Percentiles rank a stretch among this genome's conserved stretches.
These are phyloP conservation scores for Cebus imitator DNA, from an alignment of 2,113 vertebrate species.

Conservation along the genomic window DNA sequence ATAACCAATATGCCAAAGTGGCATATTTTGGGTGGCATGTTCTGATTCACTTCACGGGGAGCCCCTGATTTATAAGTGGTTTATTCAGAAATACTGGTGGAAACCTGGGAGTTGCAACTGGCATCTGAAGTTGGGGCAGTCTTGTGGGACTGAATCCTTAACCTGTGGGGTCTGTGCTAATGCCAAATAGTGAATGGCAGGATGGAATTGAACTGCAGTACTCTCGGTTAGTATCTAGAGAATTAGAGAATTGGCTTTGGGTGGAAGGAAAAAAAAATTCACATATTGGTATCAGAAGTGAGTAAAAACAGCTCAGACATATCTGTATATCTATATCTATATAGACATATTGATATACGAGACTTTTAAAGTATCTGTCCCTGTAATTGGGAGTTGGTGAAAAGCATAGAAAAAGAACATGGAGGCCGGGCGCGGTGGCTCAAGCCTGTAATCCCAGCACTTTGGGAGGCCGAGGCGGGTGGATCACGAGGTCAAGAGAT, in stretches of 20 bases:
- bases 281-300: background rate
- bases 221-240: background rate
- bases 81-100: background rate
- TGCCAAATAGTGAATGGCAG: background rate
- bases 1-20: background rate
- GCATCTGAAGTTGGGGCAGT: background rate
- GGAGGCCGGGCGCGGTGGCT: no score
- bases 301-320: background rate
- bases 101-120: background rate
- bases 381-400: background rate
- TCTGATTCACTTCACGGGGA: background rate
- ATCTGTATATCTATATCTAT: background rate
- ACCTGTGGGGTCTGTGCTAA: background rate
- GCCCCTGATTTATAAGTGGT: background rate
- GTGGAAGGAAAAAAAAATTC: background rate
- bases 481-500: no score
- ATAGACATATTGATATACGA: background rate
- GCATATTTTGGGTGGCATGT: background rate
- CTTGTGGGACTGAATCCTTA: background rate
- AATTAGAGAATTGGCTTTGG: background rate
- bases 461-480: no score
- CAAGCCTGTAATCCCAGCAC: no score
- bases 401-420: background rate
- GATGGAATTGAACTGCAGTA: background rate
- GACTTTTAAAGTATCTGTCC: background rate